Evolutionary conservation across 2,888 invertebrate species (phyloP).

Genomic region (Parnassius apollo): DNA sequence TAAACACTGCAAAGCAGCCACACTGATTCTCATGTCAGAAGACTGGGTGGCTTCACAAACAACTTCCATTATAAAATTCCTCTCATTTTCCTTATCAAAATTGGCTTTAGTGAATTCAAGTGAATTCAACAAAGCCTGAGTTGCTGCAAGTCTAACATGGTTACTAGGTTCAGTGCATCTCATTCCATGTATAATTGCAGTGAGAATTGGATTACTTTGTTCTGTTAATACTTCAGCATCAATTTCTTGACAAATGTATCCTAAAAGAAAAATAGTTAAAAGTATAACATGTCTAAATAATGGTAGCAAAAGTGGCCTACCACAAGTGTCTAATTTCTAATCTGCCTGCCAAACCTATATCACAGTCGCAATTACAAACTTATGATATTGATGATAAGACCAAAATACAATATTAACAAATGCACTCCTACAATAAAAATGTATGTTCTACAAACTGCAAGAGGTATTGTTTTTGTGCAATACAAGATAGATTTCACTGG

Average conservation of each 20-base stretch:
- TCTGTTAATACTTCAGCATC: constrained; percentile 94
- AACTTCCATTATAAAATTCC: constrained; percentile 99
- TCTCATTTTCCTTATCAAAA: constrained; percentile 97
- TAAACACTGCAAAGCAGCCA: constrained; percentile 98
- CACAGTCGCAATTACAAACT: no score
- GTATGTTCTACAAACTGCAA: no score
- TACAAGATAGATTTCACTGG: no score
- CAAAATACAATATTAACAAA: no score
- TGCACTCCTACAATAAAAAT: no score
- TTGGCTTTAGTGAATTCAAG: constrained; percentile 99
- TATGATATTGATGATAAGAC: no score
- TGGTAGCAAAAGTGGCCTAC: constrained; percentile 16
- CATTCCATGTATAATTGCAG: constrained; percentile 99
- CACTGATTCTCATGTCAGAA: constrained; percentile 93
- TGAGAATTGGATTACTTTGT: constrained; percentile 97
- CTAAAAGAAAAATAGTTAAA: constrained; percentile 47
- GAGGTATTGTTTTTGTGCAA: no score
- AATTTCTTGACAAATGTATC: constrained; percentile 98
- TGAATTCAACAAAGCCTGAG: constrained; percentile 97
- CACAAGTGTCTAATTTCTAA: no score
- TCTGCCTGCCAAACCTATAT: no score
- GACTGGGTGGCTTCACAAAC: constrained; percentile 99
- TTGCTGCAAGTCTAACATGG: constrained; percentile 97
- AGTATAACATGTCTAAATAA: not conserved
- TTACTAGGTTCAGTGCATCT: constrained; percentile 95